Evolutionary conservation across 2,797 vertebrate genomes (phyloP).

Genomic region (Acipenser ruthenus): DNA sequence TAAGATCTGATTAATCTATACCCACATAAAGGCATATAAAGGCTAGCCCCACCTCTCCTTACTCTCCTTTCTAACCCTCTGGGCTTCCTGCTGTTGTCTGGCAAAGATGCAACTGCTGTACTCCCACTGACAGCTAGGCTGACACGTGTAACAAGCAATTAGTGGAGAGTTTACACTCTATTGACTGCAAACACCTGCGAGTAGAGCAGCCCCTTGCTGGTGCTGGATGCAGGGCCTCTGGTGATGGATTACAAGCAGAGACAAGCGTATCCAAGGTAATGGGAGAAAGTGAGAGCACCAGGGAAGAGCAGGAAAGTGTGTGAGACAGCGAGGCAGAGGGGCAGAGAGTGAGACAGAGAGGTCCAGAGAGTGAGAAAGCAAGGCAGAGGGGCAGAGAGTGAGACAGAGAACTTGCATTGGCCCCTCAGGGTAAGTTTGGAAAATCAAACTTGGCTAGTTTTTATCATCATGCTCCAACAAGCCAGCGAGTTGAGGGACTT

Average conservation of each 20-base stretch:
- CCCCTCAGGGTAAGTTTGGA: no score
- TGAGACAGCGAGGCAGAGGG: background rate
- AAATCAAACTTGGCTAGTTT: no score
- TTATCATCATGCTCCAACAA: no score
- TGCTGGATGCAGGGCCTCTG: background rate
- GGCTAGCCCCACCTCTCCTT: no score
- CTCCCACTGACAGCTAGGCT: background rate
- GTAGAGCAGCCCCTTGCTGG: background rate
- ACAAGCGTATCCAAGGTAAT: constrained; percentile 8
- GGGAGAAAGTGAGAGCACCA: background rate
- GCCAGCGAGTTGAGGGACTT: no score
- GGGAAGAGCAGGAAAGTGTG: background rate
- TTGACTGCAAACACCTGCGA: background rate
- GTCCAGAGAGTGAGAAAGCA: background rate
- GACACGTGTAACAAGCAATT: background rate
- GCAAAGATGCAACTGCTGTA: no score
- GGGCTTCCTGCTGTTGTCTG: no score
- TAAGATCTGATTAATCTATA: no score
- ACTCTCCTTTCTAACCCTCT: no score
- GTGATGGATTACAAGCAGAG: background rate
- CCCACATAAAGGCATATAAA: no score
- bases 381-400: background rate
- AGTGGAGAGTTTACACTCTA: background rate
- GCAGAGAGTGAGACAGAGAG: background rate
- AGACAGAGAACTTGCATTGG: background rate